phyloP scores from a whole-genome alignment of 2,888 invertebrate genomes.

The Rhagonycha fulva region DNA sequence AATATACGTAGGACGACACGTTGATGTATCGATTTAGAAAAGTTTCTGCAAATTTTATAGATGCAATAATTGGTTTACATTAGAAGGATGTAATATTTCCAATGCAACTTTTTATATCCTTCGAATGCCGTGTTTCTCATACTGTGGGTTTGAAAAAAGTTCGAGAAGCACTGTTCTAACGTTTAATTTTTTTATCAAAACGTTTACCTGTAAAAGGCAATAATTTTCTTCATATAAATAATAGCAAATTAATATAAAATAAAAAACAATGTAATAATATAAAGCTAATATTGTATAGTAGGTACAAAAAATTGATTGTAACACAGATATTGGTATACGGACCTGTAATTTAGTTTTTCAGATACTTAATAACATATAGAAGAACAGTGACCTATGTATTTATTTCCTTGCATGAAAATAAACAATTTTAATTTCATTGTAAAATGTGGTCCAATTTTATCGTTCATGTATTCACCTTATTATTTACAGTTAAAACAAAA shows the following conservation, averaged over 20 bases:
- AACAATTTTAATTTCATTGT: constrained; percentile 10
- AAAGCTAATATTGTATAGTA: neutral
- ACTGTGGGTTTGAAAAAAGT: too few relatives aligned
- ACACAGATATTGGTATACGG: neutral
- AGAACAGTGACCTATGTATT: constrained; percentile 6
- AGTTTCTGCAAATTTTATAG: neutral
- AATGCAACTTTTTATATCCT: too few relatives aligned
- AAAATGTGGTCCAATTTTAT: neutral
- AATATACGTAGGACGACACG: neutral
- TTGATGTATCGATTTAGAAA: neutral
- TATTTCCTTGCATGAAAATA: constrained; percentile 15
- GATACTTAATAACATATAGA: constrained; percentile 2
- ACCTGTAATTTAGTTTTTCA: constrained; percentile 29
- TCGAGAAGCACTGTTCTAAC: too few relatives aligned
- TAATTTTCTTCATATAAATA: constrained; percentile 13
- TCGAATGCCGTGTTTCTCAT: too few relatives aligned
- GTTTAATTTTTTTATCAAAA: neutral
- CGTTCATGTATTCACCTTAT: neutral
- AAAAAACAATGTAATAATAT: constrained; percentile 6
- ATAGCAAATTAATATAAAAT: constrained; percentile 21
- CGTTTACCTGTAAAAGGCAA: neutral
- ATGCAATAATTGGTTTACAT: neutral
- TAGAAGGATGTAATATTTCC: neutral
- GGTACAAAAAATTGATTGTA: constrained; percentile 23
- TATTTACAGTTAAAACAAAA: constrained; percentile 3